Evolutionary conservation across 1,140 invertebrate genomes (phyloP), one percentile per base, ranked within the genome.

Genomic region (Formica exsecta): DNA sequence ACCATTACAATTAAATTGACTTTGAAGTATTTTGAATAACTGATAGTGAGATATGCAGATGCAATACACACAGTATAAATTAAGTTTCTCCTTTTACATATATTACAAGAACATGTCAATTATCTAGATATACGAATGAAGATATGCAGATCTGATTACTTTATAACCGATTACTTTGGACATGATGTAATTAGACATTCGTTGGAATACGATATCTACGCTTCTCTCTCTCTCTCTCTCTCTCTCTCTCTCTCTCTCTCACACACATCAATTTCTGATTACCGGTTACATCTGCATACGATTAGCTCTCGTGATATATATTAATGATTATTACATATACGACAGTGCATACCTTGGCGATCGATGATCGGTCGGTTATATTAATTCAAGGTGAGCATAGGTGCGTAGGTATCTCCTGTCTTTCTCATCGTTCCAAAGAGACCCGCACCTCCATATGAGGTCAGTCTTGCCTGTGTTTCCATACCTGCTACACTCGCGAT

Each of bases 381-480:
- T 48, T 13, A 41, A 87, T 85, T 75, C 75, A 81, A 81, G 85
- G 71, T 81, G 65, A 86, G 66, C 66, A 19, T 36, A 19, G 9
- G 41, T 32, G 86, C 86, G 88, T 89, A 87, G 88, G 88, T 36
- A 79, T 85, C 44, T 71, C 88, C 73, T 51, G 16, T 86, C 77
- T 86, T 90, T 81, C 80, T 90, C 75, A 87, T 81, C 54, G 32
- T 44, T 66, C 71, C 64, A 65, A 29, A 29, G 57, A 61, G 85
- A 89, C 77, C 29, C 54, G 44, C 51, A 68, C 25, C 19, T 62
- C 89, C 89, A 87, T 90, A 87, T 90, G 51, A 70, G 70, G 89
- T 62, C 51, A 29, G 86, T 51, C 59, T 68, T 61, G 41, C 80
- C 51, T 64, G 38, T 48, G 54, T 90, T 81, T 76, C 44, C 38